Base-by-base conservation (phyloP, 2,113 vertebrate genomes). In the Hippocampus mohnikei region DNA sequence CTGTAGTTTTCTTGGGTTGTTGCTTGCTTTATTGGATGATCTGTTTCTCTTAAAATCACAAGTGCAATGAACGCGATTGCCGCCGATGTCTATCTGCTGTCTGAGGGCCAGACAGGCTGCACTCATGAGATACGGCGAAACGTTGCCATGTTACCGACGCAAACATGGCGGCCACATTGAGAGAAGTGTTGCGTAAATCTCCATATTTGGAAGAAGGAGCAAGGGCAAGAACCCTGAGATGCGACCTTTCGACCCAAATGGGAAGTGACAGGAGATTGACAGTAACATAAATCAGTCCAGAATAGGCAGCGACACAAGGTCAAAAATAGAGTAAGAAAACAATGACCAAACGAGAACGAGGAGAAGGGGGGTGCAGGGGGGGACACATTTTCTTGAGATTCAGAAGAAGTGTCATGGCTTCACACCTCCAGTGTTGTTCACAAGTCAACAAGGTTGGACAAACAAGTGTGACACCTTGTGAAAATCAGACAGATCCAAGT, bases 251-350 rank as follows among this genome's bases (percentile, higher is more conserved):
- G 77, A 66, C 48, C 74, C 78, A 88, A 87, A 91, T 88, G 66
- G 78, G 75, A 89, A 87, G 86, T 89, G 90, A 92, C 91, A 91
- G 85, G 76, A 90, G 89, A 92, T 82, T 92, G 90, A 92, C 88
- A 87, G 82, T 85, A 69, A 89, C 88, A 80, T 75, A 89, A 87
- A 91, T 89, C 83, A 82, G 83, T 83, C 80, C 53, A 78, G 82
- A 91, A 87, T 85, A 87, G 87, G 84, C 71, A 79, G 83, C 79
- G 81, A 89, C 78, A 72, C 48, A 68, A 81, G 75, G 82, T 86
- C 86, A 85, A 75, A 88, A 87, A 90, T 88, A 88, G 84, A 88
- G 84, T 72, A 80, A 86, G 84, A 88, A 87, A 87, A 85, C 82
- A 81, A 69, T 78, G 82, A 83, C 78, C 82, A 84, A 44, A 82